Evolutionary conservation across 2,888 invertebrate genomes (phyloP).

Genomic region (Papilio elwesi): DNA sequence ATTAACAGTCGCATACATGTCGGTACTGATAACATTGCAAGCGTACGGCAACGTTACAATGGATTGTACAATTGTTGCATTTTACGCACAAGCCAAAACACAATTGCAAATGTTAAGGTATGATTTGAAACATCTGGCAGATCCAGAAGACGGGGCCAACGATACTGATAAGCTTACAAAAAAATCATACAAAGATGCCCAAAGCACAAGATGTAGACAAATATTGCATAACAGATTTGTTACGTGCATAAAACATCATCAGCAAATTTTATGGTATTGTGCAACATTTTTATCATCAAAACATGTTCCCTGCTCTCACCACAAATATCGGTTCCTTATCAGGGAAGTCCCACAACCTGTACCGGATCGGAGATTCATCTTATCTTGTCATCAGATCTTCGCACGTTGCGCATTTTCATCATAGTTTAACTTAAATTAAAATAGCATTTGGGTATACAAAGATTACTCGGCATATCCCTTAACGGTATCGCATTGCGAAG

Average conservation of each 20-base stretch:
- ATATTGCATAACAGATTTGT: slow-evolving; percentile 58
- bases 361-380: too few species aligned
- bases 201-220: slow-evolving; percentile 42
- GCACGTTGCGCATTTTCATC: too few species aligned
- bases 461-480: too few species aligned
- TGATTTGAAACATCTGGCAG: slow-evolving; percentile 62
- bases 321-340: too few species aligned
- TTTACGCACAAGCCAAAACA: slow-evolving; percentile 66
- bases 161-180: not conserved
- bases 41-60: slow-evolving; percentile 69
- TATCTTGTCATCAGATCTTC: too few species aligned
- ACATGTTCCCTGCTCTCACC: too few species aligned
- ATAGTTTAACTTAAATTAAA: too few species aligned
- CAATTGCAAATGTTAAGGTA: slow-evolving; percentile 68
- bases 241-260: slow-evolving; percentile 62
- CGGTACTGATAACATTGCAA: slow-evolving; percentile 61
- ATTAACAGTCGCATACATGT: slow-evolving; percentile 60
- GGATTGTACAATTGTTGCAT: slow-evolving; percentile 71
- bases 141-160: slow-evolving; percentile 38
- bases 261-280: slow-evolving; percentile 63
- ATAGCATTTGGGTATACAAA: too few species aligned
- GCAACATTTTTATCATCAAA: not conserved
- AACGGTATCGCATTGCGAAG: too few species aligned
- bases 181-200: slow-evolving; percentile 48
- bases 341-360: too few species aligned